Base-by-base conservation (phyloP, 2,888 invertebrate genomes). In the Lepidochrysops patricia region DNA sequence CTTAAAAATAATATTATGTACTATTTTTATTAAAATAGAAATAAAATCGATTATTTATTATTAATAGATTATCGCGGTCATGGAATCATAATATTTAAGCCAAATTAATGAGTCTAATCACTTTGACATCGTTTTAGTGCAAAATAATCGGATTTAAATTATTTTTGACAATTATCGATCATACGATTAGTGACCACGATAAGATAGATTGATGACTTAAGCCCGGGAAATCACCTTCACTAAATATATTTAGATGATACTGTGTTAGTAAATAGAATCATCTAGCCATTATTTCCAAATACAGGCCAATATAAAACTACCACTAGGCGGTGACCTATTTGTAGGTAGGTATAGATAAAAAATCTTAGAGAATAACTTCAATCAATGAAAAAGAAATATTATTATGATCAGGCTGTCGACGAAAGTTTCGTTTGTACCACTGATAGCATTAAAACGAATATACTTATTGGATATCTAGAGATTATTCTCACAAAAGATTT, bases 101-200 rank as follows among this genome's bases (percentile, higher is more conserved):
- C 67, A 64, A 60, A 64, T 64, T 64, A 71, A 72, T 70, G 66
- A 60, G 65, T 67, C 63, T 25, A 64, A 69, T 68, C 61, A 34
- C 35, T 26, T 61, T 50, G 49, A 54, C 54, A 54, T 54, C 29
- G 19, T 74, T 76, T 74, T 77, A 79, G 79, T 76, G 64, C 70
- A 67, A 63, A 72, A 76, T 79, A 76, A 79, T 73, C 71, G 68
- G 76, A 74, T 76, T 73, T 75, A 66, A 69, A 69, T 66, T 72
- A 75, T 75, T 75, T 71, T 67, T 73, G 79, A 79, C 78, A 79
- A 73, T 75, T 76, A 80, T 78, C 76, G 76, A 80, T 60, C 48
- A 29, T 56, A 48, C 37, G 54, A 60, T 60, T 56, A 60, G 9
- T 43, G 23, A 13, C 3, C 15, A 29, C 34, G 70, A 70, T 70